phyloP scores from a whole-genome alignment of 2,797 vertebrate genomes.

The Triplophysa yarkandensis region DNA sequence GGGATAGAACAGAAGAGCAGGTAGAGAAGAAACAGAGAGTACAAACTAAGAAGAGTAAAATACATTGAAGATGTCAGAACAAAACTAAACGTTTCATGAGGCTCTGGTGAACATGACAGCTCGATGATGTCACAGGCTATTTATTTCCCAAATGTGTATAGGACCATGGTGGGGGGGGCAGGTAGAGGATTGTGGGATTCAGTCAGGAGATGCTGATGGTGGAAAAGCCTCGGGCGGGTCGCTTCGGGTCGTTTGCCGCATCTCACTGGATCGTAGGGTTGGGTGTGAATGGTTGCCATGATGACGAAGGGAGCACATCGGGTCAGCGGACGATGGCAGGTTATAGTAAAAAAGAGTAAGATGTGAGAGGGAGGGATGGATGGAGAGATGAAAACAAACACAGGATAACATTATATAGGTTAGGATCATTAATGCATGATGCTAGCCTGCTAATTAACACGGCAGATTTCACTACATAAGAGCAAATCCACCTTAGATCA shows the following conservation, averaged over 20 bases:
- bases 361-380: conserved; percentile 38
- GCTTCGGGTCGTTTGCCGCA: conserved; percentile 62
- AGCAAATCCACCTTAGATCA: conserved; percentile 55
- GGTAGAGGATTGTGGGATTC: conserved; percentile 58
- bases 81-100: conserved; percentile 27
- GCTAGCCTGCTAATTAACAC: conserved; percentile 57
- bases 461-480: conserved; percentile 52
- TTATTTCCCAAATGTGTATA: conserved; percentile 6
- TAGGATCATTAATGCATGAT: conserved; percentile 69
- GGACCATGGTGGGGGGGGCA: conserved; percentile 15
- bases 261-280: conserved; percentile 61
- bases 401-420: conserved; percentile 76
- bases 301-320: conserved; percentile 51
- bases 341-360: conserved; percentile 36
- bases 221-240: conserved; percentile 59
- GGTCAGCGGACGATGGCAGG: conserved; percentile 63
- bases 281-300: conserved; percentile 55
- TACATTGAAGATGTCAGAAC: conserved; percentile 42
- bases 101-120: conserved; percentile 18
- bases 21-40: conserved; percentile 64
- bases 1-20: conserved; percentile 60
- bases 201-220: conserved; percentile 54
- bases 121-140: conserved; percentile 6
- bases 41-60: conserved; percentile 47
- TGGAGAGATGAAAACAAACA: conserved; percentile 68